Evolutionary conservation across 2,888 invertebrate genomes (phyloP), one percentile per base, ranked within the genome.

Genomic region (Ernsta delagoae): DNA sequence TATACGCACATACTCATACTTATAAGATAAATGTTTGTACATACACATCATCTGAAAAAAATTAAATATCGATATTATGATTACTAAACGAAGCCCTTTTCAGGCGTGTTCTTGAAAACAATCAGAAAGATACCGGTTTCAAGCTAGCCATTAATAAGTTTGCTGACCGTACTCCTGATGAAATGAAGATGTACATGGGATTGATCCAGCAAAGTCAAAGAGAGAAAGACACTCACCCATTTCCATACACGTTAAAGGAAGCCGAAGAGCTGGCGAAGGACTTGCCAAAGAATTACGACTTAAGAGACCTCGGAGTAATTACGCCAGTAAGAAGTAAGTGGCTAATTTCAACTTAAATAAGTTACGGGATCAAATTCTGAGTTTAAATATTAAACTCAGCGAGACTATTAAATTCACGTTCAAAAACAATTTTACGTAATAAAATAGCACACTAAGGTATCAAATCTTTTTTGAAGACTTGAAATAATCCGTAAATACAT

Each of bases 111-210:
- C 71, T 75, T 4, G 72, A 75, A 9, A 81, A 75, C 36, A 90
- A 88, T 59, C 77, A 78, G 5, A 77, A 79, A 59, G 85, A 89
- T 34, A 77, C 81, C 31, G 79, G 83, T 3, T 90, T 83, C 73
- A 88, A 82, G 70, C 80, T 90, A 0, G 70, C 80, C 1, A 73
- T 90, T 9, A 90, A 88, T 71, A 75, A 87, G n/a, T 86, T 90
- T 48, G 78, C 89, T 56, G 90, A 90, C 64, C 84, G 81, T 31
- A 87, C 88, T 16, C 80, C 80, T 3, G 74, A 83, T 60, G 90
- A 90, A 75, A 78, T 86, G 79, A 74, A 74, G 8, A 83, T 73
- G 45, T 74, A 78, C 68, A 85, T 70, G 70, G 87, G 88, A 24
- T 73, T 87, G 9, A 71, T 72, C 4, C 80, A 72, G 61, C 80